A percentile compares a stretch with the other conserved stretches of the same genome.
These are phyloP conservation scores for Geothlypis trichas DNA, from an alignment of 2,113 vertebrate species.

Conservation along the genomic window DNA sequence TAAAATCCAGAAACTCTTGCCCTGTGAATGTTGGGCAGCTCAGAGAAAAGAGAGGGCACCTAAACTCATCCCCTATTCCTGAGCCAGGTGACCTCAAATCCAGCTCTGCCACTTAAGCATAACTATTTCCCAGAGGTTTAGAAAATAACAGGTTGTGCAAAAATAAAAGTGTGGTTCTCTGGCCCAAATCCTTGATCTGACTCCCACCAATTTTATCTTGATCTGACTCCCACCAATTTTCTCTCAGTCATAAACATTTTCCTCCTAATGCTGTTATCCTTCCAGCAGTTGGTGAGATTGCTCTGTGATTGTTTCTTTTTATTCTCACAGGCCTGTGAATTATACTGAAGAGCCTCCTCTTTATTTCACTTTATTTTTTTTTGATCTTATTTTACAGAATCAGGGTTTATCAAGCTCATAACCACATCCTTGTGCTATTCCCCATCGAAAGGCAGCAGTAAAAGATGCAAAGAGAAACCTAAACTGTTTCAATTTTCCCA, in stretches of 20 bases:
- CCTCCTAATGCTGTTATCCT: not conserved
- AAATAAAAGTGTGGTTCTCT: not conserved
- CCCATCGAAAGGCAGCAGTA: not conserved
- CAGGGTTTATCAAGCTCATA: not conserved
- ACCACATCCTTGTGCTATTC: fast-evolving
- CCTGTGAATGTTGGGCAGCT: not conserved
- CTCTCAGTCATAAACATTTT: not conserved
- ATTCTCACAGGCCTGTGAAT: not conserved
- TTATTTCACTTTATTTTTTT: not conserved
- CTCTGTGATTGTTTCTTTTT: not conserved
- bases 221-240: not conserved
- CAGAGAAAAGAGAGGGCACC: not conserved
- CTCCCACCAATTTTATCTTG: not conserved
- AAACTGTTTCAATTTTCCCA: not conserved
- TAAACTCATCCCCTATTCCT: fast-evolving
- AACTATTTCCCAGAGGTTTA: not conserved
- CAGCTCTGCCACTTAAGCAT: not conserved
- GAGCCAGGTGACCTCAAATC: not conserved
- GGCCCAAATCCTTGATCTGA: not conserved
- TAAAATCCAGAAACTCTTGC: not conserved
- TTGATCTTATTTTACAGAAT: not conserved
- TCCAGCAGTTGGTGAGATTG: not conserved
- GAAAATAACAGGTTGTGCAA: not conserved
- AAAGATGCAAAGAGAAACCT: not conserved
- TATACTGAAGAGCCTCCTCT: not conserved